Conservation (phyloP, 2,113 vertebrate species). For the Macaca mulatta region DNA sequence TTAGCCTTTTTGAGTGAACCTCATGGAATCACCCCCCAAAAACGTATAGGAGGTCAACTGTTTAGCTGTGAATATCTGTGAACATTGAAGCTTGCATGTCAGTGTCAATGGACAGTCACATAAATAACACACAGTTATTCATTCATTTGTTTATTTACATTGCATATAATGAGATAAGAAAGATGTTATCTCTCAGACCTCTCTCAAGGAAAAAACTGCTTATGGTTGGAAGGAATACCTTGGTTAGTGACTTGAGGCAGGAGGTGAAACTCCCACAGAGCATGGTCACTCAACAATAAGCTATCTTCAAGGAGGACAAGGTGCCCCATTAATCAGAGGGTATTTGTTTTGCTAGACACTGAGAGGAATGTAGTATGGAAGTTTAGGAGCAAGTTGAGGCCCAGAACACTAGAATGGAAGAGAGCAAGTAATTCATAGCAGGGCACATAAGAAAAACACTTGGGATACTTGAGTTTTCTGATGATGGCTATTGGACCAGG, state of each 20-base stretch:
- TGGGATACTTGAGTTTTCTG: neutral
- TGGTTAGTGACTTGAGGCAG: neutral
- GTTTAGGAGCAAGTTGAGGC: neutral
- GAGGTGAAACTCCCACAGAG: neutral
- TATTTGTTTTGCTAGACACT: neutral
- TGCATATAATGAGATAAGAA: neutral
- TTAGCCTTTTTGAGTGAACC: neutral
- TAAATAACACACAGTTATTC: neutral
- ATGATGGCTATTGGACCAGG: neutral
- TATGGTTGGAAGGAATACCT: neutral
- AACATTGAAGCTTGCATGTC: no score
- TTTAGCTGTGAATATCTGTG: neutral
- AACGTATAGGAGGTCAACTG: fast-evolving
- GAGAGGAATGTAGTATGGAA: neutral
- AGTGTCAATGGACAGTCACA: no score
- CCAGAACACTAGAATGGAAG: no score
- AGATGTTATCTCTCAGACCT: neutral
- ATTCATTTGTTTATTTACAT: neutral
- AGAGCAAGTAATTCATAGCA: neutral
- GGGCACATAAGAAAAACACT: no score
- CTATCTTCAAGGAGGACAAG: neutral
- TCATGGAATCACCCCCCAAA: neutral
- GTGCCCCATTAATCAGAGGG: fast-evolving
- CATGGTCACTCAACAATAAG: neutral
- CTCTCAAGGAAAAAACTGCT: neutral